Percentiles rank a stretch among this genome's conserved stretches.
Conservation (phyloP, 1,140 invertebrate species). For the Drosophila subobscura region DNA sequence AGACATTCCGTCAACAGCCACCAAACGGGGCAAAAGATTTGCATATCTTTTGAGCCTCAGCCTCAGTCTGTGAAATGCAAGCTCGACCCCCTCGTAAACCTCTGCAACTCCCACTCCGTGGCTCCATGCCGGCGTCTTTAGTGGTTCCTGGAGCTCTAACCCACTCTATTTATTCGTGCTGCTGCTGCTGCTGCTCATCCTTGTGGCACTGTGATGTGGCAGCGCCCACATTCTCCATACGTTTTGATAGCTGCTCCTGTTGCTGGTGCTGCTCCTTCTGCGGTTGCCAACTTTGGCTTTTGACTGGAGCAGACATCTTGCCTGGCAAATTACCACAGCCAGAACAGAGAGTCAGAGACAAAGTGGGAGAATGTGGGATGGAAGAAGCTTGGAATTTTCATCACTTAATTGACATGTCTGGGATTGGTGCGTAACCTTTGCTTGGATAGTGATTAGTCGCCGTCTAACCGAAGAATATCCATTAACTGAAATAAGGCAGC, state of each 20-base stretch:
- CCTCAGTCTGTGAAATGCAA: constrained; percentile 49
- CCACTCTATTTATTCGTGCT: no score
- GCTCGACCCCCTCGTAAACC: constrained; percentile 1
- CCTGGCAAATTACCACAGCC: constrained; percentile 31
- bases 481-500: constrained; percentile 27
- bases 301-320: constrained; percentile 43
- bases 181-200: no score
- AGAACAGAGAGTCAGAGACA: neutral
- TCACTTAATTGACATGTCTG: constrained; percentile 57
- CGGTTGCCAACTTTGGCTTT: constrained; percentile 47
- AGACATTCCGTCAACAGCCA: constrained; percentile 53
- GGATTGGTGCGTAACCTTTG: constrained; percentile 3
- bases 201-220: constrained; percentile 25
- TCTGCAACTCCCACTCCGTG: neutral
- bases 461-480: constrained; percentile 14
- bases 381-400: constrained; percentile 30
- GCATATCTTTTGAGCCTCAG: constrained; percentile 53
- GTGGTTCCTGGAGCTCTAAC: constrained; percentile 13
- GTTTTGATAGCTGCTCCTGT: constrained; percentile 43
- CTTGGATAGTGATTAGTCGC: constrained; percentile 19
- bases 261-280: constrained; percentile 22
- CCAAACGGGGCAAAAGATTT: constrained; percentile 44
- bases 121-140: neutral
- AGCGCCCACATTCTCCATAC: constrained; percentile 38
- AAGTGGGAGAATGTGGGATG: neutral